Evolutionary conservation across 2,113 vertebrate genomes (phyloP).

Genomic region (Kryptolebias marmoratus): DNA sequence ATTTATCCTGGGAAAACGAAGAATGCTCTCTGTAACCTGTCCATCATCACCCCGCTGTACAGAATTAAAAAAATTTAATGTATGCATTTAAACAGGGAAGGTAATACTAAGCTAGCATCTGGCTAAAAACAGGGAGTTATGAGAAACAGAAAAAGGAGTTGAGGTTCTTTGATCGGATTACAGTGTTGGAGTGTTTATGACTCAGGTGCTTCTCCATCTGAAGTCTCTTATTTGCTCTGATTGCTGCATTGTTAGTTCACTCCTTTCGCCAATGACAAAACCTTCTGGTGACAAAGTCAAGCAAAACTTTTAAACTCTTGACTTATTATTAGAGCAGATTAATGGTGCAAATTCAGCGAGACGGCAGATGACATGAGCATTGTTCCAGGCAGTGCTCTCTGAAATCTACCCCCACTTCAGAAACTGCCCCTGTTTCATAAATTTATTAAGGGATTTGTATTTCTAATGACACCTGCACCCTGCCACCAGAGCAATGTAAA

Average conservation of each 20-base stretch:
- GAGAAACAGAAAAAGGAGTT: slow-evolving; percentile 56
- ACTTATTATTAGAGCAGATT: slow-evolving; percentile 72
- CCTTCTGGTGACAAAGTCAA: slow-evolving; percentile 54
- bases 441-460: slow-evolving; percentile 86
- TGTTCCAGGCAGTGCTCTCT: slow-evolving; percentile 69
- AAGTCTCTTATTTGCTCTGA: slow-evolving; percentile 62
- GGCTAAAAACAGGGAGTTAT: slow-evolving; percentile 71
- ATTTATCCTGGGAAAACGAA: slow-evolving; percentile 55
- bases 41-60: slow-evolving; percentile 39
- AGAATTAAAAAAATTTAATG: slow-evolving; percentile 69
- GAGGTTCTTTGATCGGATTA: slow-evolving; percentile 70
- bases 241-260: slow-evolving; percentile 65
- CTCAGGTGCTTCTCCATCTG: slow-evolving; percentile 58
- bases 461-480: slow-evolving; percentile 84
- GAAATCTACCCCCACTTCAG: slow-evolving; percentile 61
- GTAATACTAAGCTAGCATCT: slow-evolving; percentile 58
- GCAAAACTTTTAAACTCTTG: slow-evolving; percentile 64
- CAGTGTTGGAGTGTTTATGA: slow-evolving; percentile 67
- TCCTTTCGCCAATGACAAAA: slow-evolving; percentile 51
- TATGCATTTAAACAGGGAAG: slow-evolving; percentile 61
- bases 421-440: slow-evolving; percentile 70
- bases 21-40: slow-evolving; percentile 42
- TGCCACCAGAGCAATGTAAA: slow-evolving; percentile 81
- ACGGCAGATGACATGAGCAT: slow-evolving; percentile 68
- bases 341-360: slow-evolving; percentile 64